Base-by-base conservation (phyloP, 2,113 vertebrate species). In the Sinosuthora webbiana region DNA sequence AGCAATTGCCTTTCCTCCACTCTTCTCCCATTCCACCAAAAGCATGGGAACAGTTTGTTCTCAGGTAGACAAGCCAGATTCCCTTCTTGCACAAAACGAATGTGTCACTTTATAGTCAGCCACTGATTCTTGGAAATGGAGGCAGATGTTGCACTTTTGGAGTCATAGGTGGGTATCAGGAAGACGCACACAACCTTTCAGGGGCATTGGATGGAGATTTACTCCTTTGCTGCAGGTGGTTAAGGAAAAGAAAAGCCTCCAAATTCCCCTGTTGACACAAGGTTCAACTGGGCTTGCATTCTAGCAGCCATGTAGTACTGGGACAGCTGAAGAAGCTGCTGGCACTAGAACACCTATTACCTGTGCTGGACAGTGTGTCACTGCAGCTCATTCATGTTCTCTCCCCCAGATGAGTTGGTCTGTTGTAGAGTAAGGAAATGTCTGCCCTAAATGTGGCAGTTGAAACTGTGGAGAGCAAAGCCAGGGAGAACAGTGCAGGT, bases 311-410 rank as follows among this genome's bases (percentile, higher is more conserved):
- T 2, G 1, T 53, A 28, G 22, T 41, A 28, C 20, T 57, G 45
- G n/a, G 18, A 24, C 25, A 44, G 49, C 39, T 71, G 83, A 55
- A 68, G 53, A 30, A 63, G 70, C 42, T 73, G 7, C 42, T 91
- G 80, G 22, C 59, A 27, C 27, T 50, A 13, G n/a, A 41, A 13
- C 27, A 52, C 8, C 35, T 81, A 10, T 83, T 59, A 4, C 0
- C 0, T 15, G 8, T 70, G 28, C 41, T 5, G 2, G 9, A 25
- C 44, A 4, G 30, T 0, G 0, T 37, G 11, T 64, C 35, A 8
- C 59, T 77, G 77, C 77, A 87, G 50, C 44, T 75, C 24, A 5
- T 13, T 42, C 11, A 2, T 14, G 14, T 23, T 62, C 31, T 74
- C 11, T 18, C 37, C 65, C 20, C 4, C 8, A 49, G 13, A 45